phyloP scores from a whole-genome alignment of 2,113 vertebrate genomes.

The Thalassarche chlororhynchos region DNA sequence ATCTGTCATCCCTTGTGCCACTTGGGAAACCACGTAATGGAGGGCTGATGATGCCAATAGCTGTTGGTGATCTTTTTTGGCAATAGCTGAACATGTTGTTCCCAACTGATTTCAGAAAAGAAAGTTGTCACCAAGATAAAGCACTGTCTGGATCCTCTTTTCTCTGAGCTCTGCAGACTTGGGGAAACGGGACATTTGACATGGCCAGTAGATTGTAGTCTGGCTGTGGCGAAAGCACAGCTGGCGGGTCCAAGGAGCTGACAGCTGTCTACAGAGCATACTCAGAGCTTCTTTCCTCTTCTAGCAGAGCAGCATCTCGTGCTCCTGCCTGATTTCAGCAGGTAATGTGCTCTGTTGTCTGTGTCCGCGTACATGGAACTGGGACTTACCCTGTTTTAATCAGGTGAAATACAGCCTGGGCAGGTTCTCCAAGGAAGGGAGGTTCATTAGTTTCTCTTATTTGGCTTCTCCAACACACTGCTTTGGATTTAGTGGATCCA shows the following conservation, averaged over 20 bases:
- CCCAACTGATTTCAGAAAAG: background rate
- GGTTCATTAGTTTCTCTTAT: background rate
- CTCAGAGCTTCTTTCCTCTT: background rate
- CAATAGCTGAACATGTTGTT: background rate
- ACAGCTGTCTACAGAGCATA: background rate
- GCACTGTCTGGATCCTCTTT: background rate
- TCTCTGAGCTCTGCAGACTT: background rate
- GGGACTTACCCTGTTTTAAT: background rate
- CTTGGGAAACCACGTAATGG: slow-evolving; percentile 1
- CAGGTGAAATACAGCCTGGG: background rate
- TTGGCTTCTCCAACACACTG: background rate
- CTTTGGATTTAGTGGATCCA: background rate
- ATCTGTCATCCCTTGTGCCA: slow-evolving; percentile 67
- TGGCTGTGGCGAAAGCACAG: background rate
- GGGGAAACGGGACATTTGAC: background rate
- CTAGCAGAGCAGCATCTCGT: background rate
- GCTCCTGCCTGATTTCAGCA: background rate
- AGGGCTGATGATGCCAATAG: background rate
- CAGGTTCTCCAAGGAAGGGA: background rate
- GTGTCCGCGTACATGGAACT: background rate
- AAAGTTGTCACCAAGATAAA: slow-evolving; percentile 32
- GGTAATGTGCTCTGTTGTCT: background rate
- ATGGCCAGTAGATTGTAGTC: background rate
- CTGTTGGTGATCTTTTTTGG: slow-evolving; percentile 29
- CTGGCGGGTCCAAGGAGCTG: background rate